Base-by-base conservation (phyloP, 1,140 invertebrate genomes). In the Trichogramma pretiosum region DNA sequence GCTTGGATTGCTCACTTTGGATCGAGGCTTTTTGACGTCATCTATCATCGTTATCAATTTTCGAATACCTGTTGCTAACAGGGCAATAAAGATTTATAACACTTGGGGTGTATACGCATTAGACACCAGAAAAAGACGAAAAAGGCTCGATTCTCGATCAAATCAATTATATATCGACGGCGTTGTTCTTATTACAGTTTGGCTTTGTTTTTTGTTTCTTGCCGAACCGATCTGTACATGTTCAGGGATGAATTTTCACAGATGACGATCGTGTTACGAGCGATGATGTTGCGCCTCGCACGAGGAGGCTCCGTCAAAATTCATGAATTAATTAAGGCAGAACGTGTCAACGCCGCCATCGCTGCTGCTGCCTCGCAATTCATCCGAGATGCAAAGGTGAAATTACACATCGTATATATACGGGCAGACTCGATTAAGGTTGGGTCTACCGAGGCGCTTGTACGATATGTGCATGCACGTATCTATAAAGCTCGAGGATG, bases 391-490 rank as follows among this genome's bases (percentile, higher is more conserved):
- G 23, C 33, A 22, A n/a, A 46, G 18, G 24, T 26, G 13, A 33
- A 41, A 41, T 48, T 37, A 28, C 40, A 33, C 28, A 21, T 32
- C 48, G 30, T 46, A n/a, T n/a, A n/a, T n/a, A n/a, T n/a, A n/a
- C n/a, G n/a, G 46, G 46, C 45, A 40, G 39, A 44, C 28, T 43
- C 48, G 43, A 46, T 41, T 47, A 50, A 44, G 38, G 44, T 16
- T 33, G 10, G 34, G 39, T 26, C 19, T 34, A 47, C 40, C 36
- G 30, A 23, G 35, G 18, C 21, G 23, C 30, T 23, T 23, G 13
- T 30, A 21, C 52, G 53, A 56, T 57, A 54, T 50, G 57, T 54
- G 48, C 42, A n/a, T n/a, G n/a, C n/a, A n/a, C n/a, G n/a, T n/a
- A n/a, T n/a, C n/a, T n/a, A n/a, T n/a, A n/a, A n/a, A n/a, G n/a